phyloP scores from a whole-genome alignment of 2,888 invertebrate genomes.

The Drosophila tripunctata region DNA sequence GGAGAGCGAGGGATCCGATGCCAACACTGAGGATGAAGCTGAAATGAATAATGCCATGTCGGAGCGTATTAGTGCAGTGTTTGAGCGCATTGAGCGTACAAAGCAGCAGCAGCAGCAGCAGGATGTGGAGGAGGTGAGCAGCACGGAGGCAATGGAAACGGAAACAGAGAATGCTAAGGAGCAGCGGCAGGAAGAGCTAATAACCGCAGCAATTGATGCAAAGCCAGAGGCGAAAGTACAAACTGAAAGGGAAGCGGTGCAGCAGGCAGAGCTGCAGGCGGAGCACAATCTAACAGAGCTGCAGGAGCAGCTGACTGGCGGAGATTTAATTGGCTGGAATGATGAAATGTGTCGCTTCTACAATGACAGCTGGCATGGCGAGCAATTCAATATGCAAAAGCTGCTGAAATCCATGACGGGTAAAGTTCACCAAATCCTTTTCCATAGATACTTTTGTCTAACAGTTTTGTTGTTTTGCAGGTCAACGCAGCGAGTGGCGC shows the following conservation, averaged over 20 bases:
- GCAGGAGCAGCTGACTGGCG: slow-evolving; percentile 34
- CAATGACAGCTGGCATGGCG: slow-evolving; percentile 88
- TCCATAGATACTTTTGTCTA: neutral
- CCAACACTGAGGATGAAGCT: slow-evolving; percentile 38
- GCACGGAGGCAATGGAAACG: neutral
- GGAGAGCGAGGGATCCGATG: slow-evolving; percentile 48
- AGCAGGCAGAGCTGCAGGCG: slow-evolving; percentile 32
- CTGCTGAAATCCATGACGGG: slow-evolving; percentile 88
- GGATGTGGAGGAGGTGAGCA: slow-evolving; percentile 1
- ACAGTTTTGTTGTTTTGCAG: slow-evolving; percentile 17
- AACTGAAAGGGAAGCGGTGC: too few species aligned
- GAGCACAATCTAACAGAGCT: slow-evolving; percentile 36
- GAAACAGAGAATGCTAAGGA: neutral
- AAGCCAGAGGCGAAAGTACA: too few species aligned
- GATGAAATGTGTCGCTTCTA: slow-evolving; percentile 88
- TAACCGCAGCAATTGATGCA: too few species aligned
- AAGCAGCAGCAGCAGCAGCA: neutral
- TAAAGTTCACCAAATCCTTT: slow-evolving; percentile 80
- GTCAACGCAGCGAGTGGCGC: slow-evolving; percentile 72
- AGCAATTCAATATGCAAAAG: slow-evolving; percentile 86
- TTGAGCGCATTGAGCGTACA: slow-evolving; percentile 42
- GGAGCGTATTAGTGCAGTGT: slow-evolving; percentile 37
- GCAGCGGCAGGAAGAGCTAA: neutral
- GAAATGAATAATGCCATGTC: slow-evolving; percentile 42
- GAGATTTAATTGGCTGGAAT: slow-evolving; percentile 80